phyloP scores from a whole-genome alignment of 2,888 invertebrate genomes.

The Dicycla oo region DNA sequence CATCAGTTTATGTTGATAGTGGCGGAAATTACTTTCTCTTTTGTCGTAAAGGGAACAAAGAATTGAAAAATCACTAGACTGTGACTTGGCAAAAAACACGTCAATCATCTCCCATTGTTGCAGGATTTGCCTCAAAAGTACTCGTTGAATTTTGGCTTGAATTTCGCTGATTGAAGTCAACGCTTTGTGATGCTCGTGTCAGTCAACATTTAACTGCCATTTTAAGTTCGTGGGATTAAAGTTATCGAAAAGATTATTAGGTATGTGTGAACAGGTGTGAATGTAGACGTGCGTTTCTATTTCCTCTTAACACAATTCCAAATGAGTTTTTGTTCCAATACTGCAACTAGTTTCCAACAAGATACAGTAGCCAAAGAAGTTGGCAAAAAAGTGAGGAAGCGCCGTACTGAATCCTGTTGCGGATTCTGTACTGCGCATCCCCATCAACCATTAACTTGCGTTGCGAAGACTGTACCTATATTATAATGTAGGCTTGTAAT shows the following conservation, averaged over 20 bases:
- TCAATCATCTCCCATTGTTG: slow-evolving; percentile 75
- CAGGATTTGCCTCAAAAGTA: slow-evolving; percentile 63
- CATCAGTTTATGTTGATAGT: slow-evolving; percentile 53
- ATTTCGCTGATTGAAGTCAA: slow-evolving; percentile 50
- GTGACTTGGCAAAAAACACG: slow-evolving; percentile 73
- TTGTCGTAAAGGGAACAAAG: slow-evolving; percentile 71
- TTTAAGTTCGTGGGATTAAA: slow-evolving; percentile 30
- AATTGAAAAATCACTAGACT: slow-evolving; percentile 72
- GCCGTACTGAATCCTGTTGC: no score
- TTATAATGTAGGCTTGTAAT: slow-evolving; percentile 39
- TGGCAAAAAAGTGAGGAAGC: no score
- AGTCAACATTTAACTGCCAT: slow-evolving; percentile 61
- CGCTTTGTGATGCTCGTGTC: slow-evolving; percentile 49
- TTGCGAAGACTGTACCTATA: no score
- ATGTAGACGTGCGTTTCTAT: slow-evolving; percentile 24
- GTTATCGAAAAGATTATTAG: no score
- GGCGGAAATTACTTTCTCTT: slow-evolving; percentile 76
- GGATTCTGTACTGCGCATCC: no score
- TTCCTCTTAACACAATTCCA: slow-evolving; percentile 18
- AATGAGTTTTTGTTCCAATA: slow-evolving; percentile 29
- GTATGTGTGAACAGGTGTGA: background rate
- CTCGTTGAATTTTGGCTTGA: slow-evolving; percentile 55
- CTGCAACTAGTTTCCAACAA: slow-evolving; percentile 36
- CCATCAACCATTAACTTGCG: no score
- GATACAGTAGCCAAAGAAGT: no score